Conservation (phyloP, 1,140 invertebrate genomes). For the Hydropsyche tenuis region DNA sequence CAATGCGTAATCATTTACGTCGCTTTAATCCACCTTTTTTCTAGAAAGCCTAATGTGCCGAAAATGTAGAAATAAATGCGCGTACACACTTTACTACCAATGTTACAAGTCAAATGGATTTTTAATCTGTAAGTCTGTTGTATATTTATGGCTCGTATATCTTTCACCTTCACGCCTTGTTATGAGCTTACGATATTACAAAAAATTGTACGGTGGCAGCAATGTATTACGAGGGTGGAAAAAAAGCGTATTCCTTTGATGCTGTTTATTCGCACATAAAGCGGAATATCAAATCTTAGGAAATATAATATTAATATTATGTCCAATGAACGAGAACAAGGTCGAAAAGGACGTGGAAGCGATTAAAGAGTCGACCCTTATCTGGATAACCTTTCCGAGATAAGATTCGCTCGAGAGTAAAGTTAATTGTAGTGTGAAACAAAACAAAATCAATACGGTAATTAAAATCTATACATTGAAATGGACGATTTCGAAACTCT, state of each 20-base stretch:
- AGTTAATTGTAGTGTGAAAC: constrained; percentile 13
- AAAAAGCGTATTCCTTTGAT: background rate
- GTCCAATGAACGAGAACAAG: background rate
- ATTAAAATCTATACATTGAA: no score
- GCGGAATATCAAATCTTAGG: background rate
- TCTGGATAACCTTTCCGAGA: constrained; percentile 1
- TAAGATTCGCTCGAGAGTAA: constrained; percentile 3
- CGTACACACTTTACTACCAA: background rate
- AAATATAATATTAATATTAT: background rate
- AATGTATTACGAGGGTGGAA: background rate
- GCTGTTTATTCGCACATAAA: no score
- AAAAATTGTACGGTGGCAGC: no score
- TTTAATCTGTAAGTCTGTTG: constrained; percentile 23
- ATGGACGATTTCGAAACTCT: no score
- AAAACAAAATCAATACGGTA: no score
- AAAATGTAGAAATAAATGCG: background rate
- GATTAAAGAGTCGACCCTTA: constrained; percentile 13
- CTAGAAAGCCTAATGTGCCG: background rate
- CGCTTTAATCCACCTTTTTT: background rate
- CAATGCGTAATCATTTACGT: background rate
- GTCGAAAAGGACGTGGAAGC: background rate
- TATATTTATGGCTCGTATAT: constrained; percentile 32
- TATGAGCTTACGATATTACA: background rate
- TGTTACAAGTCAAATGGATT: constrained; percentile 29
- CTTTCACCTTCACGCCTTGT: constrained; percentile 25